phyloP scores from a whole-genome alignment of 1,140 invertebrate genomes.

The Drosophila malerkotliana region DNA sequence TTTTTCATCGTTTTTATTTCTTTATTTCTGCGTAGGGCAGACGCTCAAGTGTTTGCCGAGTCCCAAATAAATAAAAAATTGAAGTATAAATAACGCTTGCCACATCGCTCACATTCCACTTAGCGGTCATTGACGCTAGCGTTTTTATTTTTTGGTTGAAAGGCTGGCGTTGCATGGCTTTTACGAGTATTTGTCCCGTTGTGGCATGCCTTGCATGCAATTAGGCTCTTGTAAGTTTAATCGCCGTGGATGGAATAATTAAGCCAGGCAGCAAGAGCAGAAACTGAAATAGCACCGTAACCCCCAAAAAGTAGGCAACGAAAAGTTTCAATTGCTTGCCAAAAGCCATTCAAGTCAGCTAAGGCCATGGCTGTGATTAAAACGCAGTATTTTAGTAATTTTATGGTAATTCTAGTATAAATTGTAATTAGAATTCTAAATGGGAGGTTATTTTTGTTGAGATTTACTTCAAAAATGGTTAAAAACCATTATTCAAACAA shows the following conservation, averaged over 20 bases:
- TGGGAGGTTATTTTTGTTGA: no score
- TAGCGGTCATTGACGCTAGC: slow-evolving; percentile 72
- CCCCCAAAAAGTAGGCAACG: slow-evolving; percentile 5
- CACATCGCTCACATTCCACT: slow-evolving; percentile 49
- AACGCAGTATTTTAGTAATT: background rate
- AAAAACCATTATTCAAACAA: background rate
- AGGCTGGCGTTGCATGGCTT: slow-evolving; percentile 38
- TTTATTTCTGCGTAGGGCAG: slow-evolving; percentile 5
- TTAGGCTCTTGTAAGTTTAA: slow-evolving; percentile 51
- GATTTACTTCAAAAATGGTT: no score
- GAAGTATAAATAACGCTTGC: slow-evolving; percentile 14
- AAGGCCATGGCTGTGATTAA: slow-evolving; percentile 2
- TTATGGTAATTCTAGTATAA: background rate
- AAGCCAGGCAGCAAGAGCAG: background rate
- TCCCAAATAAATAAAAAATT: slow-evolving; percentile 1
- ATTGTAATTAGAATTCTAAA: background rate
- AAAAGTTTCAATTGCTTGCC: slow-evolving; percentile 12
- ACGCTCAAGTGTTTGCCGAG: slow-evolving; percentile 27
- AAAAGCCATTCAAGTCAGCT: slow-evolving; percentile 2
- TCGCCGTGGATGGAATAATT: slow-evolving; percentile 51
- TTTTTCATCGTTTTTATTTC: background rate
- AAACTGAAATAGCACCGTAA: slow-evolving; percentile 1
- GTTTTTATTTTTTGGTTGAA: slow-evolving; percentile 30
- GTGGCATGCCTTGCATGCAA: slow-evolving; percentile 44
- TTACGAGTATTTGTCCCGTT: slow-evolving; percentile 10